These are phyloP conservation scores for Micromussa lordhowensis DNA, from an alignment of 92 coral and sea anemone species.

Conservation along the genomic window DNA sequence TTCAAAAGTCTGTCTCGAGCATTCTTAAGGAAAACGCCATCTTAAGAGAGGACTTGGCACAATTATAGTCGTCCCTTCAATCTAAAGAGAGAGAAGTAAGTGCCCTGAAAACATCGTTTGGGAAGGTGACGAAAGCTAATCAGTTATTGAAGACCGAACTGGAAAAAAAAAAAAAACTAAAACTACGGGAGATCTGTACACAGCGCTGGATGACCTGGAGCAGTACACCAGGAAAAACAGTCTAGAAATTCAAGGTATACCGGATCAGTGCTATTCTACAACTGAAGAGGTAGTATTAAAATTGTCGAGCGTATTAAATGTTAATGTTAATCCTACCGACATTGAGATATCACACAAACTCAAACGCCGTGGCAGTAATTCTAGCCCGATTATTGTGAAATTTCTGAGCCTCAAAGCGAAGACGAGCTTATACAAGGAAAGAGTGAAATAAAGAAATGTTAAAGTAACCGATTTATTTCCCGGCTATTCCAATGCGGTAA, in stretches of 20 bases:
- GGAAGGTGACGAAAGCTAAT: constrained; percentile 6
- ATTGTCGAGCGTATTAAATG: not conserved
- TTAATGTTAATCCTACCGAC: constrained; percentile 1
- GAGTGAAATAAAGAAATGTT: not conserved
- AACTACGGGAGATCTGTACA: not conserved
- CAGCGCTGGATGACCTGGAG: constrained; percentile 6
- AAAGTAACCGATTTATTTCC: not conserved
- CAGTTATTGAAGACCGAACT: constrained; percentile 10
- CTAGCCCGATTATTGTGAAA: constrained; percentile 5
- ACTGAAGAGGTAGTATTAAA: constrained; percentile 20
- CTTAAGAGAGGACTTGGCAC: not conserved
- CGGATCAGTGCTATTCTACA: constrained; percentile 12
- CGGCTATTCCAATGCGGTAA: not conserved
- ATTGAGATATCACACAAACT: constrained; percentile 11
- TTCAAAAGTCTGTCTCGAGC: too few species aligned
- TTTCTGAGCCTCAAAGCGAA: not conserved
- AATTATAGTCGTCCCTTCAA: not conserved
- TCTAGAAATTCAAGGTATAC: constrained; percentile 4
- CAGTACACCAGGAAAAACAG: constrained; percentile 10
- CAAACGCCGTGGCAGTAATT: constrained; percentile 1
- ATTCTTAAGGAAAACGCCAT: not conserved
- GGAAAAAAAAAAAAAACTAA: not conserved
- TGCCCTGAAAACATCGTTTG: not conserved
- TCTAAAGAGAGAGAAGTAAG: constrained; percentile 3
- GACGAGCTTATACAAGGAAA: not conserved